These are phyloP conservation scores for Progne subis DNA, from an alignment of 2,113 vertebrate species.

Conservation along the genomic window DNA sequence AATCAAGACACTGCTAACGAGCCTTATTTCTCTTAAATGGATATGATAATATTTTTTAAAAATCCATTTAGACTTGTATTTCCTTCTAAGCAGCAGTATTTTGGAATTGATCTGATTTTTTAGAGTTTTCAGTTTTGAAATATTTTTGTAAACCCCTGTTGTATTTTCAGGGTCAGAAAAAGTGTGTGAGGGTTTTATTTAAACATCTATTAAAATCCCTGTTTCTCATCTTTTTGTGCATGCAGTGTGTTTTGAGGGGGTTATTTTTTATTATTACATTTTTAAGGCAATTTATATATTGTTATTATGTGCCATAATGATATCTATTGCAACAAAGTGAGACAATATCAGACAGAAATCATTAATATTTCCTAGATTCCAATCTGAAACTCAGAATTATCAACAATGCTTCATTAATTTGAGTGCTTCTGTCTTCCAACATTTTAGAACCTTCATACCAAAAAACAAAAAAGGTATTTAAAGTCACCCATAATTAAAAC, in stretches of 20 bases:
- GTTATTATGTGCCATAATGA: conserved; percentile 5
- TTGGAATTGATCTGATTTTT: background rate
- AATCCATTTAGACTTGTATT: background rate
- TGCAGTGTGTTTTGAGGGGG: background rate
- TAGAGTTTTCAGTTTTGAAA: background rate
- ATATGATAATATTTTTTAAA: background rate
- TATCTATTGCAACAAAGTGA: conserved; percentile 45
- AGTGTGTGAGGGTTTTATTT: background rate
- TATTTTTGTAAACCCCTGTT: background rate
- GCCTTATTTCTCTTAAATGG: background rate
- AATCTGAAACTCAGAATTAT: conserved; percentile 45
- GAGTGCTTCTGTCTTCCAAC: conserved; percentile 15
- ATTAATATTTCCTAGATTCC: conserved; percentile 51
- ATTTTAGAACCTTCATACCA: background rate
- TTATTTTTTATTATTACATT: conserved; percentile 9
- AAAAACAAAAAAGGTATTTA: background rate
- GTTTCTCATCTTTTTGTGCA: background rate
- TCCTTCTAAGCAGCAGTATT: background rate
- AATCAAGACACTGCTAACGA: background rate
- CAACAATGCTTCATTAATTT: conserved; percentile 45
- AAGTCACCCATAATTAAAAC: background rate
- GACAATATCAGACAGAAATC: conserved; percentile 37
- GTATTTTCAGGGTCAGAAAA: background rate
- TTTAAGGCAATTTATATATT: conserved; percentile 45
- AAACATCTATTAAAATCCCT: background rate